These are phyloP conservation scores for Pantelozetes paolii DNA, from an alignment of 2,888 invertebrate genomes.

Conservation along the genomic window DNA sequence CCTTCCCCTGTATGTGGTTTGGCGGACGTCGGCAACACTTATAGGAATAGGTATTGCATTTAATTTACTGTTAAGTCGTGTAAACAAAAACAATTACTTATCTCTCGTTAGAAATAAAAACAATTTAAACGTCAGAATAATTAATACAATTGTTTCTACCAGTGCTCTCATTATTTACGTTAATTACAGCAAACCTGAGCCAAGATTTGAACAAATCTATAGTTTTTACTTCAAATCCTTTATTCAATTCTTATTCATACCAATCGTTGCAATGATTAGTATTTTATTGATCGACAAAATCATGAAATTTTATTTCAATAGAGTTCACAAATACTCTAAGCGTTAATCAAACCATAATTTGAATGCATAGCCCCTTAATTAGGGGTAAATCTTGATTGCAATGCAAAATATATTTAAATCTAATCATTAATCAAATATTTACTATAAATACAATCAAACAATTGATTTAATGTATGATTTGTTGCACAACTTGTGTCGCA, in stretches of 20 bases:
- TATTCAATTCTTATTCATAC: not conserved
- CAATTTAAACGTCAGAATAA: not conserved
- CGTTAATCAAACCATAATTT: no score
- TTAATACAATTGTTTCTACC: not conserved
- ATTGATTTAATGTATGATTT: no score
- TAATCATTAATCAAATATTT: no score
- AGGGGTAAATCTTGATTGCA: no score
- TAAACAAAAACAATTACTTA: not conserved
- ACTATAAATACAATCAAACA: no score
- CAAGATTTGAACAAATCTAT: not conserved
- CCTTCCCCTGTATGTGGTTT: not conserved
- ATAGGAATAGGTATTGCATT: conserved; percentile 1
- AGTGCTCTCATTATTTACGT: not conserved
- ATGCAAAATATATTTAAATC: no score
- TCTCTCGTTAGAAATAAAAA: not conserved
- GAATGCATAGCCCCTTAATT: no score
- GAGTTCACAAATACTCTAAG: not conserved
- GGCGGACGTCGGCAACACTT: not conserved
- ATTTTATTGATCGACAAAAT: not conserved
- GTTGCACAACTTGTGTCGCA: no score
- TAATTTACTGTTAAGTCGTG: not conserved
- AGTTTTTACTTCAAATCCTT: not conserved
- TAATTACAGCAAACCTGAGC: conserved; percentile 10
- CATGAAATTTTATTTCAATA: not conserved
- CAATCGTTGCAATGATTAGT: not conserved